Evolutionary conservation across 2,888 invertebrate species (phyloP).

Genomic region (Venusia cambrica): DNA sequence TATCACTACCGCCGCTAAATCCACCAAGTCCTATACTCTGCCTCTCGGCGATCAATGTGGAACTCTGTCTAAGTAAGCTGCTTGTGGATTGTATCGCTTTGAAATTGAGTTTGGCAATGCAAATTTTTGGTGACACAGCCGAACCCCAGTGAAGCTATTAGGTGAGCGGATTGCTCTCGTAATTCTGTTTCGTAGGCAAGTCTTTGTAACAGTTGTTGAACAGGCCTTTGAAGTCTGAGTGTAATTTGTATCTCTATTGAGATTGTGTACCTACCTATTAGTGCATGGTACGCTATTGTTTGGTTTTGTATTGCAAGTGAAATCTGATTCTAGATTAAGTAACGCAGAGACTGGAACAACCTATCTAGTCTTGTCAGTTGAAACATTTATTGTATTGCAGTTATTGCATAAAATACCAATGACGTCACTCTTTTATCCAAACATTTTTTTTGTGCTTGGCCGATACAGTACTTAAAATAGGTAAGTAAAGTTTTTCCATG

Average conservation of each 20-base stretch:
- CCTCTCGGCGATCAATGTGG: slow-evolving; percentile 21
- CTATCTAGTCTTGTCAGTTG: slow-evolving; percentile 3
- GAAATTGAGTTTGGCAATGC: slow-evolving; percentile 52
- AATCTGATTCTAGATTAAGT: slow-evolving; percentile 33
- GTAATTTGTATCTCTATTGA: slow-evolving; percentile 58
- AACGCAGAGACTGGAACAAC: slow-evolving; percentile 17
- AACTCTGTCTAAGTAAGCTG: slow-evolving; percentile 47
- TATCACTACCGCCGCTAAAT: slow-evolving; percentile 37
- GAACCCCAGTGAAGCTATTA: slow-evolving; percentile 64
- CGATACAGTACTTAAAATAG: too few relatives aligned
- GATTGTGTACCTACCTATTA: slow-evolving; percentile 41
- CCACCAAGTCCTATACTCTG: slow-evolving; percentile 45
- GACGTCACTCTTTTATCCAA: too few relatives aligned
- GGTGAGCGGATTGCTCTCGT: slow-evolving; percentile 70
- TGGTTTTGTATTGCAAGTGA: slow-evolving; percentile 47
- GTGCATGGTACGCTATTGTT: slow-evolving; percentile 41
- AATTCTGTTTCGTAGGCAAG: slow-evolving; percentile 77
- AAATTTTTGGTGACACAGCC: slow-evolving; percentile 74
- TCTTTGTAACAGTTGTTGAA: slow-evolving; percentile 57
- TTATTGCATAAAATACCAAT: not conserved
- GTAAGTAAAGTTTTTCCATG: too few relatives aligned
- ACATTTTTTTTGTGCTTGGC: too few relatives aligned
- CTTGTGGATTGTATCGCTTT: slow-evolving; percentile 38
- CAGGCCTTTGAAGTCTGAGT: slow-evolving; percentile 56
- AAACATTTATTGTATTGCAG: not conserved